A percentile compares a stretch with the other conserved stretches of the same genome.
Conservation (phyloP, 1,140 invertebrate species). For the Drosophila rufa region DNA sequence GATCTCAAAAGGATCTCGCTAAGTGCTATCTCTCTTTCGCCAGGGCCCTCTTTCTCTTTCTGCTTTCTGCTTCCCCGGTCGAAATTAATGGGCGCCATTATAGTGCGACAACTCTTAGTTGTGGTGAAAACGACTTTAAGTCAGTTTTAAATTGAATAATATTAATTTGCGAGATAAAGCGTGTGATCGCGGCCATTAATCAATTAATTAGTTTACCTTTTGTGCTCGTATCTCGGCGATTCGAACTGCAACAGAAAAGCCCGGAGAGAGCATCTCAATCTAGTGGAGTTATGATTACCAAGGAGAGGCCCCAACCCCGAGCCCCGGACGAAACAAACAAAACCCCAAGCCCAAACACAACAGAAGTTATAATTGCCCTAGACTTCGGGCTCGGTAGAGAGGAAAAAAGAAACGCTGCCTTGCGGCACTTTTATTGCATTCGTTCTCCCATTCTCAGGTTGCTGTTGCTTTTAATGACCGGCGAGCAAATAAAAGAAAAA, state of each 20-base stretch:
- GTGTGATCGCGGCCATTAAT: constrained; percentile 73
- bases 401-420: constrained; percentile 65
- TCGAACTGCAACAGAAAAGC: constrained; percentile 15
- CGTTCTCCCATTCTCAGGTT: constrained; percentile 57
- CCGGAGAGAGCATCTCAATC: constrained; percentile 26
- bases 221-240: constrained; percentile 33
- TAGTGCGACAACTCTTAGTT: constrained; percentile 79
- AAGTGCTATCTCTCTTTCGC: constrained; percentile 54
- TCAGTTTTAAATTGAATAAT: constrained; percentile 79
- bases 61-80: constrained; percentile 3
- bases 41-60: constrained; percentile 16
- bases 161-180: constrained; percentile 77
- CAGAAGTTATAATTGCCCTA: constrained; percentile 56
- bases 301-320: constrained; percentile 45
- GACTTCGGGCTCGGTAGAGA: constrained; percentile 8
- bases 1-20: constrained; percentile 82
- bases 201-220: constrained; percentile 82
- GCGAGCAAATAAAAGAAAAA: constrained; percentile 84
- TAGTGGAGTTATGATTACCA: constrained; percentile 75
- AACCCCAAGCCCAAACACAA: constrained; percentile 40
- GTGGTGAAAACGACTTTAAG: constrained; percentile 82
- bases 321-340: constrained; percentile 44
- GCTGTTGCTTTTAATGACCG: constrained; percentile 69
- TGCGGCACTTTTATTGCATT: constrained; percentile 80
- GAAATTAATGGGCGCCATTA: constrained; percentile 76